Conservation (phyloP, 2,113 vertebrate genomes). For the Apteryx mantelli region DNA sequence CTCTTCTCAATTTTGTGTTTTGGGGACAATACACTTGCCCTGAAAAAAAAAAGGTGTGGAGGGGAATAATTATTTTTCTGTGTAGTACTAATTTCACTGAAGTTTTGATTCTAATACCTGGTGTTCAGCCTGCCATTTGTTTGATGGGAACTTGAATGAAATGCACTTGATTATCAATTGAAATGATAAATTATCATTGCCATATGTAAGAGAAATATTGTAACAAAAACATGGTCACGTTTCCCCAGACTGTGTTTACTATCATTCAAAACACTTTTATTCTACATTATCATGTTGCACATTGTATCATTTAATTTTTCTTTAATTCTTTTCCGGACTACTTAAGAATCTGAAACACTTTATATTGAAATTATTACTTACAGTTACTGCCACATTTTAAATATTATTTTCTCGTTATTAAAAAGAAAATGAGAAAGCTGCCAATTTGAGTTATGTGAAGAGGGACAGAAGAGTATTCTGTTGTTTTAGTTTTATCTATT, state of each 20-base stretch:
- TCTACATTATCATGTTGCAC: neutral
- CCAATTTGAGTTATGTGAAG: neutral
- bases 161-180: neutral
- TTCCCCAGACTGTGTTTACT: constrained; percentile 23
- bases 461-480: neutral
- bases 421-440: neutral
- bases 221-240: neutral
- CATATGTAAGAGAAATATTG: neutral
- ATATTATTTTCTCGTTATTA: neutral
- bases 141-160: constrained; percentile 6
- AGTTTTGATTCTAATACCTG: neutral
- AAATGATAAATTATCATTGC: constrained; percentile 14
- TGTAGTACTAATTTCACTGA: neutral
- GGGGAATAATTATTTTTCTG: neutral
- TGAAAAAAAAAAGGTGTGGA: neutral
- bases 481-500: neutral
- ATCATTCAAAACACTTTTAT: constrained; percentile 38
- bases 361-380: neutral
- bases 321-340: neutral
- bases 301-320: neutral
- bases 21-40: neutral
- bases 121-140: neutral
- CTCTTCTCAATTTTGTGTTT: neutral
- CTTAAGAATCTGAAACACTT: neutral
- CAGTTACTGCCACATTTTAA: neutral